These are phyloP conservation scores for Zaprionus africanus DNA, from an alignment of 1,140 invertebrate species.

Conservation along the genomic window DNA sequence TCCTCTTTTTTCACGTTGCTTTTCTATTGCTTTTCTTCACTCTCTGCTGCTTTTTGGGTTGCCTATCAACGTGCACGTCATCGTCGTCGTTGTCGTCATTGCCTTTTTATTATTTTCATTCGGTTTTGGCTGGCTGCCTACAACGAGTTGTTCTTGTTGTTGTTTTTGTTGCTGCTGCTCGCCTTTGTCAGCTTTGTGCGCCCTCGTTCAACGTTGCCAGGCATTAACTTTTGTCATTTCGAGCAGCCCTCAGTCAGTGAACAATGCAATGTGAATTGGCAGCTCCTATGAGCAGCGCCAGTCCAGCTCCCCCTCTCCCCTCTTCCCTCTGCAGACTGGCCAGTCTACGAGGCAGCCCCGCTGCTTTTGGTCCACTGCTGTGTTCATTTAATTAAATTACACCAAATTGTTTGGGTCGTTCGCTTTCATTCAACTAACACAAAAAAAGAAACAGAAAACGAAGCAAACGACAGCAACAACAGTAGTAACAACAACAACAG, in stretches of 20 bases:
- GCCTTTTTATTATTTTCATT: constrained; percentile 80
- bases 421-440: constrained; percentile 43
- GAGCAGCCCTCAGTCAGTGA: constrained; percentile 60
- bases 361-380: constrained; percentile 76
- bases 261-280: constrained; percentile 80
- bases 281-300: constrained; percentile 33
- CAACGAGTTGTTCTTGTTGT: constrained; percentile 62
- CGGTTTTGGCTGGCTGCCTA: constrained; percentile 66
- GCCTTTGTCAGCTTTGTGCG: constrained; percentile 59
- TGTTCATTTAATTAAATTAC: constrained; percentile 82
- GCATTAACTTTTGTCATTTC: constrained; percentile 80
- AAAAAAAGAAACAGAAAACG: constrained; percentile 22
- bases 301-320: background rate
- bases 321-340: constrained; percentile 12
- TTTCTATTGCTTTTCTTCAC: background rate
- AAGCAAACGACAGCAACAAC: background rate
- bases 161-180: constrained; percentile 16
- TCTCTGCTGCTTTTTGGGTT: constrained; percentile 32
- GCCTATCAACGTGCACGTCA: constrained; percentile 61
- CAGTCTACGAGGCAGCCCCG: constrained; percentile 44
- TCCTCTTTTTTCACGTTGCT: constrained; percentile 18
- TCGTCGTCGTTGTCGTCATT: constrained; percentile 47
- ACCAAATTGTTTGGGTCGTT: constrained; percentile 77
- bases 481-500: constrained; percentile 11
- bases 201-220: constrained; percentile 65